Evolutionary conservation across 2,888 invertebrate genomes (phyloP), one percentile per base, ranked within the genome.

Genomic region (Pantelozetes paolii): DNA sequence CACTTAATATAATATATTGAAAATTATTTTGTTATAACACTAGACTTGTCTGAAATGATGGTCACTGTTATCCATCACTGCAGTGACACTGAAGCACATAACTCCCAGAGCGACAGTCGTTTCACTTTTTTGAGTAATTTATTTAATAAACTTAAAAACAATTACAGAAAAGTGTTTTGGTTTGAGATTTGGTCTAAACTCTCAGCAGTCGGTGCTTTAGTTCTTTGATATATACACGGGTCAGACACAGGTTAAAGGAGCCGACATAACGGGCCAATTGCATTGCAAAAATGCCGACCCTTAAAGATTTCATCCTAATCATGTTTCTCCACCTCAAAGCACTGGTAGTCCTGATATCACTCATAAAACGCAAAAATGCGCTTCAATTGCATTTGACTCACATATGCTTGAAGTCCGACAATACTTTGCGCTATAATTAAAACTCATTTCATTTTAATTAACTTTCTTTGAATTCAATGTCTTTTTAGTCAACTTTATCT

Each of bases 191-290:
- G 36, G 20, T 40, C 40, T 11, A 36, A 64, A 64, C 3, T 40
- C 40, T 36, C 18, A 64, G 64, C 18, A 64, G 64, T 36, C 64
- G 64, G 64, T 45, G n/a, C 23, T 64, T 40, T 13, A 32, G 67
- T 67, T 23, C 45, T 42, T 69, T 42, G 45, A 69, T 69, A 69
- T 69, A 20, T 69, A 23, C 15, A 45, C 26, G 69, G 69, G 69
- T 69, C 69, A 69, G 69, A 18, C 45, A 42, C n/a, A 13, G 18
- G 2, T 15, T 8, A 45, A 69, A 45, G 69, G 13, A 6, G 40
- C 45, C 40, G 69, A 69, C 69, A 26, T 69, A 69, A 69, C 69
- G 69, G 69, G 36, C 69, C 40, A 69, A 45, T 69, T 45, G 69
- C 42, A 26, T 6, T 45, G 45, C 40, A 69, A 69, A 45, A 45